A percentile compares a stretch with the other conserved stretches of the same genome.
Conservation (phyloP, 2,113 vertebrate species). For the Myanophis thanlyinensis region DNA sequence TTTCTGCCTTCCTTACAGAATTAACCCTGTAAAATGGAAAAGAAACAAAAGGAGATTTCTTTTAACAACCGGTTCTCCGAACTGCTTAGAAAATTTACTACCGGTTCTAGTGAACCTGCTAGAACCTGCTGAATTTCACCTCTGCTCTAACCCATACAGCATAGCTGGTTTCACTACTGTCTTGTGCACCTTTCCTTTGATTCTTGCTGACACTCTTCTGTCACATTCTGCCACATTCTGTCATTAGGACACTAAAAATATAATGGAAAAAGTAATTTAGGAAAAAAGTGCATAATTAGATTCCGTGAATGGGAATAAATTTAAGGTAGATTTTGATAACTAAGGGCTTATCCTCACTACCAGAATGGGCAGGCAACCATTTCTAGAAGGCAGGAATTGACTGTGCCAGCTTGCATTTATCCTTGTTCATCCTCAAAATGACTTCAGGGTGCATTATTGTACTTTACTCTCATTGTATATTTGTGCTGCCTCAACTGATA, state of each 20-base stretch:
- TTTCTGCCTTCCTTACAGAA: no score
- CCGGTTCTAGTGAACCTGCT: no score
- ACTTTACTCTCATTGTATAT: not conserved
- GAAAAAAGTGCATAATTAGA: not conserved
- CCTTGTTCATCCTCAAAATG: not conserved
- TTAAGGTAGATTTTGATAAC: not conserved
- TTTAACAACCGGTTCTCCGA: no score
- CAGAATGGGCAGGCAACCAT: not conserved
- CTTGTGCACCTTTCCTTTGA: no score
- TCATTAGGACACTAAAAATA: not conserved
- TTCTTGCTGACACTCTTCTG: no score
- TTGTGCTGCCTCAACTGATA: not conserved
- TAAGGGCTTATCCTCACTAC: not conserved
- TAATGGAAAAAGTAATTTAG: not conserved
- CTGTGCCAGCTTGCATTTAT: not conserved
- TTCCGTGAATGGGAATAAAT: not conserved
- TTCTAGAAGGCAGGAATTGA: not conserved
- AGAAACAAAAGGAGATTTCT: no score
- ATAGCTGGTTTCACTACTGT: no score
- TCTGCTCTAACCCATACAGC: no score
- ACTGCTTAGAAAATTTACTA: no score
- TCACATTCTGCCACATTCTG: no score
- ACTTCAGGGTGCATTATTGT: not conserved
- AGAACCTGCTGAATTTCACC: no score
- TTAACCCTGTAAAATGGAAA: no score